Base-by-base conservation (phyloP, 2,113 vertebrate species). In the Scortum barcoo region DNA sequence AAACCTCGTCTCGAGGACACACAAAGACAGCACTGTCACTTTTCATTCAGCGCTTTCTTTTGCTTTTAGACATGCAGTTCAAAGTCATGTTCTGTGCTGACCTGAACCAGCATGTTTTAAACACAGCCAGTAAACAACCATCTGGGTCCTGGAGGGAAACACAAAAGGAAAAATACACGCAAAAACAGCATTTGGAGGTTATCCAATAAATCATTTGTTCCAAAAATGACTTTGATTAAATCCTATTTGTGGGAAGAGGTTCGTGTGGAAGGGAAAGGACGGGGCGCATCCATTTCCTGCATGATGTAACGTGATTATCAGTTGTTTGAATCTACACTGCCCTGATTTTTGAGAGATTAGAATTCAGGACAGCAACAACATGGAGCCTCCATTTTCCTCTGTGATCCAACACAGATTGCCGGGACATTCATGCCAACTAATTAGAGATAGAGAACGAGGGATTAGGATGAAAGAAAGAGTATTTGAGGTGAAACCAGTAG, bases 271-370 rank as follows among this genome's bases (percentile, higher is more conserved):
- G 26, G 13, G 22, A 75, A 53, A 30, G 76, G 51, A 44, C 24
- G 24, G 19, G 38, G 36, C 62, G 51, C 70, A 83, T 78, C 51
- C 68, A 69, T 78, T 85, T 68, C 73, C 46, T 17, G 40, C 33
- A 58, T 90, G 85, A 92, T 83, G 80, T 89, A 89, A 88, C 68
- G n/a, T 74, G 80, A 88, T 88, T 82, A 91, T 82, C 72, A 70
- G 80, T 33, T 30, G 10, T 81, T 80, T 88, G 57, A 90, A 84
- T 84, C 84, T 83, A 78, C 67, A 22, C 48, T 78, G 72, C 38
- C 78, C 82, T 63, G 84, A 66, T 79, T 90, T 90, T 75, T 53
- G 5, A 76, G 67, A 81, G 85, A 92, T 91, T 78, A 78, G 22
- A 76, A 74, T 75, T 76, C 40, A 82, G 63, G 56, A 86, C 62